Percentiles rank a stretch among this genome's conserved stretches.
These are phyloP conservation scores for Mirounga angustirostris DNA, from an alignment of 2,113 vertebrate species.

Conservation along the genomic window DNA sequence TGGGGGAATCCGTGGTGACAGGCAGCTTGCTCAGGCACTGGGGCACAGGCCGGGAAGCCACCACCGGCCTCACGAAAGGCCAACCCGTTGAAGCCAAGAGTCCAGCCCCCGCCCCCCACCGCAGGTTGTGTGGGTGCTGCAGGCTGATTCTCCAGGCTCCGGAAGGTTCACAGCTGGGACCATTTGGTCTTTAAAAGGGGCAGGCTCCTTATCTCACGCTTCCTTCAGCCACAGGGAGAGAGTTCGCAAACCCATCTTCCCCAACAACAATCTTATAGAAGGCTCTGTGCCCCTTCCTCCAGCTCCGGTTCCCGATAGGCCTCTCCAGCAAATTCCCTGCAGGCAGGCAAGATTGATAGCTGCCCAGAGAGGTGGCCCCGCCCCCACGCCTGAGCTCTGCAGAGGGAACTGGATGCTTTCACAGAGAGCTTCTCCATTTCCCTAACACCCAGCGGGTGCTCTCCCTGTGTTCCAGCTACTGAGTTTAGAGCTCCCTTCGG, in stretches of 20 bases:
- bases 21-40: background rate
- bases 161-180: no score
- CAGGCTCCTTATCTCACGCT: background rate
- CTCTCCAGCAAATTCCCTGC: background rate
- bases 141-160: background rate
- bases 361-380: accelerated
- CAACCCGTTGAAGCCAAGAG: background rate
- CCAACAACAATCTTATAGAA: background rate
- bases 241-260: background rate
- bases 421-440: accelerated
- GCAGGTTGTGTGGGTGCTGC: accelerated
- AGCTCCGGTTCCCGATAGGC: accelerated
- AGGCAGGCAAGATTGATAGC: background rate
- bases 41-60: background rate
- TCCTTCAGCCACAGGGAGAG: background rate
- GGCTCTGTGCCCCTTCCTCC: background rate
- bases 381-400: background rate
- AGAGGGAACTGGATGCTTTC: no score
- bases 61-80: accelerated
- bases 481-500: accelerated
- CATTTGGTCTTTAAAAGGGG: background rate
- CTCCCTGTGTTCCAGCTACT: accelerated
- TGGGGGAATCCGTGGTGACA: background rate
- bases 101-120: background rate
- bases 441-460: accelerated